Evolutionary conservation across 2,888 invertebrate genomes (phyloP).

Genomic region (Ptilodon capucinus): DNA sequence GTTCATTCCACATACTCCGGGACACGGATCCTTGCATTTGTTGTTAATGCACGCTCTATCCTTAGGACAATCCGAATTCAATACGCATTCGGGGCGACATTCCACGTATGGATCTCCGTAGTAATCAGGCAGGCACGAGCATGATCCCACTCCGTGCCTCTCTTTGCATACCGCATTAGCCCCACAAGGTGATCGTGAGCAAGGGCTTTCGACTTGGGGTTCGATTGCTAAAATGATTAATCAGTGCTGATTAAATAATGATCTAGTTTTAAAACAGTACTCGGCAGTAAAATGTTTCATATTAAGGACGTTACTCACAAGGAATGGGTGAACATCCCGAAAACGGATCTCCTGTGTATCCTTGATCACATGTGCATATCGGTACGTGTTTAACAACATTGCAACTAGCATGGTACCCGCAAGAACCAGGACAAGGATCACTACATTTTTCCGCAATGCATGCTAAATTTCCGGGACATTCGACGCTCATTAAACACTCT

Average conservation of each 20-base stretch:
- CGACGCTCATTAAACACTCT: conserved; percentile 88
- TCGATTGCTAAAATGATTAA: conserved; percentile 74
- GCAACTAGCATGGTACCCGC: conserved; percentile 88
- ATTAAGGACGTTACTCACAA: conserved; percentile 74
- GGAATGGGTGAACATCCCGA: conserved; percentile 85
- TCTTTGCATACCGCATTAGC: conserved; percentile 93
- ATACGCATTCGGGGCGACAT: conserved; percentile 94
- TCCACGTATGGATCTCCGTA: conserved; percentile 93
- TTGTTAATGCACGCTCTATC: conserved; percentile 91
- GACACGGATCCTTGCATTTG: conserved; percentile 92
- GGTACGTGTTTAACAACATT: conserved; percentile 87
- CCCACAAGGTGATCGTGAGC: conserved; percentile 93
- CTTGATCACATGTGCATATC: conserved; percentile 87
- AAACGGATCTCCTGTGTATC: conserved; percentile 91
- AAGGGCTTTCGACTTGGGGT: conserved; percentile 83
- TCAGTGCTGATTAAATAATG: conserved; percentile 1
- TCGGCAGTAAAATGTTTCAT: background rate
- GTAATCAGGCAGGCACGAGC: conserved; percentile 91
- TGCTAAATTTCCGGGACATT: conserved; percentile 87
- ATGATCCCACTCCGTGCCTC: conserved; percentile 90
- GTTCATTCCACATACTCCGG: conserved; percentile 91
- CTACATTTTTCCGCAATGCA: conserved; percentile 88
- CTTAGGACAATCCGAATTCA: conserved; percentile 91
- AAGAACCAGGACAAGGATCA: conserved; percentile 89
- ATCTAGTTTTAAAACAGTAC: background rate